Conservation (phyloP, 2,888 invertebrate species). For the Phyllotreta cruciferae region DNA sequence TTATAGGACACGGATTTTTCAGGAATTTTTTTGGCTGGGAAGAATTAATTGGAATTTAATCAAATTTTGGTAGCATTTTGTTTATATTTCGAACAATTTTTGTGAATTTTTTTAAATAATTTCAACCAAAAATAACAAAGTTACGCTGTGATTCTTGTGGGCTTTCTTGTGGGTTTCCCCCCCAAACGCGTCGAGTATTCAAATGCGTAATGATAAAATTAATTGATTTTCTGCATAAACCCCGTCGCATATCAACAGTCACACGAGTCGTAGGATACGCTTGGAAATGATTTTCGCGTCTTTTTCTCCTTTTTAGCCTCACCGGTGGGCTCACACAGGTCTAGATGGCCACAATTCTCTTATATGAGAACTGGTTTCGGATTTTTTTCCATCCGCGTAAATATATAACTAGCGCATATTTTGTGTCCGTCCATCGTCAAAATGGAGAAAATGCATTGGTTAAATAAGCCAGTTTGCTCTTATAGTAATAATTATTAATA, state of each 20-base stretch:
- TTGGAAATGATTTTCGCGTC: slow-evolving; percentile 45
- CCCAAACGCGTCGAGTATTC: neutral
- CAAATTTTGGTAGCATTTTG: too few species aligned
- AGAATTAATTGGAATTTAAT: too few species aligned
- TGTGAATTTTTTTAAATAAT: too few species aligned
- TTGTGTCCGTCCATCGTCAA: slow-evolving; percentile 39
- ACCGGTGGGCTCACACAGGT: slow-evolving; percentile 49
- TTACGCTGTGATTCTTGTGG: too few species aligned
- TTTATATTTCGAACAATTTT: too few species aligned
- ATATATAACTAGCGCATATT: slow-evolving; percentile 51
- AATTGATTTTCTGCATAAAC: neutral
- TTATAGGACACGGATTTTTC: too few species aligned
- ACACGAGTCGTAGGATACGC: slow-evolving; percentile 2
- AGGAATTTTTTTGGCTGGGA: too few species aligned
- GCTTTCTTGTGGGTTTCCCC: too few species aligned
- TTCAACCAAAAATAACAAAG: too few species aligned
- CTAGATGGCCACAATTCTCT: slow-evolving; percentile 46
- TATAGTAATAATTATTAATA: slow-evolving; percentile 27
- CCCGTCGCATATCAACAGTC: slow-evolving; percentile 8
- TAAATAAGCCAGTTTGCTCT: slow-evolving; percentile 28
- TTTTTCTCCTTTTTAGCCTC: slow-evolving; percentile 49
- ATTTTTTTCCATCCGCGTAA: slow-evolving; percentile 41
- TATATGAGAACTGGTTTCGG: slow-evolving; percentile 37
- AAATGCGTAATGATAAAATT: slow-evolving; percentile 1
- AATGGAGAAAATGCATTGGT: slow-evolving; percentile 23